Conservation (phyloP, 92 coral and sea anemone genomes). For the Siderastrea radians region DNA sequence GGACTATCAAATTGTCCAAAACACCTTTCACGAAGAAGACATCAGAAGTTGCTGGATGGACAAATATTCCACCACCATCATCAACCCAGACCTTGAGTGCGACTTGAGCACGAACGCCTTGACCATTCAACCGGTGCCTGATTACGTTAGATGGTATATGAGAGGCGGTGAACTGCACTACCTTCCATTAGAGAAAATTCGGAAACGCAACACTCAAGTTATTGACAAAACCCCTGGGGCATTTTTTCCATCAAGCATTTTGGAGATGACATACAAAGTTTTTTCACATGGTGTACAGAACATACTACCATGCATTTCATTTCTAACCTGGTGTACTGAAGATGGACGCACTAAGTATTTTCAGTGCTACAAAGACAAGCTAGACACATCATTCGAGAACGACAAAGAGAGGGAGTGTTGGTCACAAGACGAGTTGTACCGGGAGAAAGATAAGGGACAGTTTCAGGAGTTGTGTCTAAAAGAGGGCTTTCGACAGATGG, state of each 20-base stretch:
- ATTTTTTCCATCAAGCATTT: conserved; percentile 65
- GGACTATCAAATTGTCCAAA: conserved; percentile 38
- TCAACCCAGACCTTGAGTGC: conserved; percentile 28
- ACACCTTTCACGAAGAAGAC: conserved; percentile 18
- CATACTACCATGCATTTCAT: conserved; percentile 42
- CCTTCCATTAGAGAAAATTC: conserved; percentile 54
- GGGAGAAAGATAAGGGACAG: conserved; percentile 49
- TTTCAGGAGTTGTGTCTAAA: conserved; percentile 51
- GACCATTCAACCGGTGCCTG: conserved; percentile 28
- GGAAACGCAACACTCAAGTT: conserved; percentile 27
- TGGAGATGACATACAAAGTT: conserved; percentile 66
- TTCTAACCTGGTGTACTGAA: conserved; percentile 73
- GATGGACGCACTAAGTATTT: conserved; percentile 39
- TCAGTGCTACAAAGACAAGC: conserved; percentile 46
- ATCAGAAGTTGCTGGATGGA: conserved; percentile 33
- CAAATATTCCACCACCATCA: conserved; percentile 36
- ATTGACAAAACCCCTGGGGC: conserved; percentile 59
- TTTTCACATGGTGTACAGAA: conserved; percentile 40
- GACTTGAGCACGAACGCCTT: background rate
- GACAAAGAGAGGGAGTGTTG: conserved; percentile 74
- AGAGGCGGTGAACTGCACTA: conserved; percentile 65
- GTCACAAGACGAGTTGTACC: conserved; percentile 66
- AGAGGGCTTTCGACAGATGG: conserved; percentile 62
- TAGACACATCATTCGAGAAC: conserved; percentile 48
- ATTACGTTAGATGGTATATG: conserved; percentile 37